Evolutionary conservation across 2,888 invertebrate genomes (phyloP), one percentile per base, ranked within the genome.

Genomic region (Gortyna flavago): DNA sequence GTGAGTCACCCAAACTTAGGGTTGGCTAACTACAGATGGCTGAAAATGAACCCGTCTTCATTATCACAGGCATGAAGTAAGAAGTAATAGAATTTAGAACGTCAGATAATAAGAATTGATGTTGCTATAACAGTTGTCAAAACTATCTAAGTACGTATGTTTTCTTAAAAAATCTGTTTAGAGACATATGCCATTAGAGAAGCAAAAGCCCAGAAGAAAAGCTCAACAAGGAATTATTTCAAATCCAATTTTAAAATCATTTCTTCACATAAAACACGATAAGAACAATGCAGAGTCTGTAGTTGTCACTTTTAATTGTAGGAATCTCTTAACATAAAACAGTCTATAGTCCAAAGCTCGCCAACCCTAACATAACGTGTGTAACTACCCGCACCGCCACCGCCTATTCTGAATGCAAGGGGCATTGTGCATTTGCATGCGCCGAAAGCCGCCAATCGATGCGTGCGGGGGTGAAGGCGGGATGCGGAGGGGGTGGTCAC

Each of bases 341-440:
- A 32, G n/a, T 62, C 9, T 32, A 11, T 11, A 7, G 7, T 11
- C 0, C 3, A 25, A 62, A 29, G 2, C 6, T 71, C 4, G 61
- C 41, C 83, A 85, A 41, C 85, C 85, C 85, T 86, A 72, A 13
- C n/a, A 13, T 76, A 79, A 75, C 78, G 72, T 73, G 85, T 51
- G 79, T 80, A 85, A 69, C 85, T 80, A 77, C 77, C 75, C 77
- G 70, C 83, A 85, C 54, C 35, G 65, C 65, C 83, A 85, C 54
- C 35, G 65, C 65, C 67, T 72, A 83, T 72, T 77, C 68, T 75
- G 83, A 84, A 85, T 84, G 79, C 82, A 85, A 79, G 79, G 84
- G 86, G 88, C 89, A 90, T 90, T 92, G 92, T 94, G 92, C 94
- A 95, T 95, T 94, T 95, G 93, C 93, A 94, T 94, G 92, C 92